Evolutionary conservation across 1,140 invertebrate species (phyloP), one percentile per base, ranked within the genome.

Genomic region (Cheumatopsyche charites): DNA sequence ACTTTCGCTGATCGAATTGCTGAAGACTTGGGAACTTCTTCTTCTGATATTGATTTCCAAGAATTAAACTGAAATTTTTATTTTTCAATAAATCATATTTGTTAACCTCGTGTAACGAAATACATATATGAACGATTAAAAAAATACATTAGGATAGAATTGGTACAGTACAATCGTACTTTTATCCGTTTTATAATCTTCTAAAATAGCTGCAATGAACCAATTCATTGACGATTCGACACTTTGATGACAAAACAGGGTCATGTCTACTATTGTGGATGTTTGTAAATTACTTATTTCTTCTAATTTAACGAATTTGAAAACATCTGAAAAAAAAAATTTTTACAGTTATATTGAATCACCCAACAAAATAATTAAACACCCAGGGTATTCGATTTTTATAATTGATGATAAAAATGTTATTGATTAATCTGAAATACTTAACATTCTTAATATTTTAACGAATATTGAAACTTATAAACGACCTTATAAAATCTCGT

Each of bases 321-420:
- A 67, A 25, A 71, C 49, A 63, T 71, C 74, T 75, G 58, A 26
- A 73, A 73, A 45, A 25, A 43, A 25, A n/a, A 13, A n/a, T 66
- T 1, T 66, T 62, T 36, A 36, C 9, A 4, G 3, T n/a, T n/a
- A n/a, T n/a, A n/a, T n/a, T n/a, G n/a, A n/a, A n/a, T n/a, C n/a
- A n/a, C n/a, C n/a, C n/a, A n/a, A n/a, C n/a, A n/a, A n/a, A n/a
- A n/a, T n/a, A n/a, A n/a, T n/a, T n/a, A n/a, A n/a, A n/a, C n/a
- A n/a, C n/a, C n/a, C n/a, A n/a, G n/a, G n/a, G n/a, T n/a, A n/a
- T n/a, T n/a, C n/a, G n/a, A n/a, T n/a, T n/a, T n/a, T n/a, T n/a
- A n/a, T n/a, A n/a, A n/a, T n/a, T n/a, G n/a, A n/a, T n/a, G n/a
- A n/a, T n/a, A n/a, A n/a, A n/a, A n/a, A n/a, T n/a, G n/a, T n/a